A percentile compares a stretch with the other conserved stretches of the same genome.
Evolutionary conservation across 2,113 vertebrate genomes (phyloP).

Genomic region (Notothenia coriiceps): DNA sequence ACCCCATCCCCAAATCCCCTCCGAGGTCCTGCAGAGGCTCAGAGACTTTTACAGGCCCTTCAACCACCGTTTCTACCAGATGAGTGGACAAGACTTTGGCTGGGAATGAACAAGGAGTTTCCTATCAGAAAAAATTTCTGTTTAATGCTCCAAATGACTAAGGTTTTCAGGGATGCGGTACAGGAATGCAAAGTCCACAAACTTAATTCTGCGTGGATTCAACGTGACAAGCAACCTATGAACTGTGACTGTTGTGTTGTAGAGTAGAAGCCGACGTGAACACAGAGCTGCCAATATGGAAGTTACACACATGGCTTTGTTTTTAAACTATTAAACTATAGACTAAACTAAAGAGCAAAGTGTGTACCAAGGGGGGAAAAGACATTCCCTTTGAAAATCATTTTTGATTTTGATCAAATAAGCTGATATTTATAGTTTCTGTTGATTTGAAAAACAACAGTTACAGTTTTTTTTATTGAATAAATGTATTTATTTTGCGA

Average conservation of each 20-base stretch:
- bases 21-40: slow-evolving; percentile 87
- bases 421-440: slow-evolving; percentile 76
- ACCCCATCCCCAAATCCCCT: slow-evolving; percentile 89
- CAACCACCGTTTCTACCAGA: slow-evolving; percentile 95
- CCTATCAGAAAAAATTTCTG: background rate
- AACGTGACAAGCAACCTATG: slow-evolving; percentile 49
- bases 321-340: slow-evolving; percentile 12
- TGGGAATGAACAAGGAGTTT: slow-evolving; percentile 87
- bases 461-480: slow-evolving; percentile 51
- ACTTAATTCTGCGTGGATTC: slow-evolving; percentile 28
- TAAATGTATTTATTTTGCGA: slow-evolving; percentile 72
- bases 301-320: slow-evolving; percentile 33
- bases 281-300: slow-evolving; percentile 56
- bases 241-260: slow-evolving; percentile 24
- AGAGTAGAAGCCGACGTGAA: slow-evolving; percentile 15
- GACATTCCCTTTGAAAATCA: slow-evolving; percentile 19
- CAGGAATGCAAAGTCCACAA: slow-evolving; percentile 28
- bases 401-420: slow-evolving; percentile 47
- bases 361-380: slow-evolving; percentile 35
- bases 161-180: slow-evolving; percentile 67
- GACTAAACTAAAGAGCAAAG: background rate
- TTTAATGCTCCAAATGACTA: slow-evolving; percentile 26
- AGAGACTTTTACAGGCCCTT: slow-evolving; percentile 93
- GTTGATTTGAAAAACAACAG: slow-evolving; percentile 58
- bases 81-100: slow-evolving; percentile 94